A percentile compares a stretch with the other conserved stretches of the same genome.
Conservation (phyloP, 2,113 vertebrate species). For the Holacanthus passer region DNA sequence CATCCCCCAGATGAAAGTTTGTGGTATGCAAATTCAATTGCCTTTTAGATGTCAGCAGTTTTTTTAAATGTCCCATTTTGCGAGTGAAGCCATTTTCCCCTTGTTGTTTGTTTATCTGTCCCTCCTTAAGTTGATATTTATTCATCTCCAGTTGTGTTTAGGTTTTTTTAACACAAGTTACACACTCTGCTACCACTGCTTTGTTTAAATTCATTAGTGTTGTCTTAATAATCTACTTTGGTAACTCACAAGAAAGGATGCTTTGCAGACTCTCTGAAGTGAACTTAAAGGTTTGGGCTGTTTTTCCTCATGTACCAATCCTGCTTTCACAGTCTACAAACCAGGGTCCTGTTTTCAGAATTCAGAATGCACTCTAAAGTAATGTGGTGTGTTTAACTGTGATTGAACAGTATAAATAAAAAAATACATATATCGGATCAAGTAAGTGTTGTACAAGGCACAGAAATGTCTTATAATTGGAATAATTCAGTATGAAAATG, state of each 20-base stretch:
- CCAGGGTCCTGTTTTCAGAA: neutral
- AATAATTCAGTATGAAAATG: neutral
- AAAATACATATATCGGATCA: no score
- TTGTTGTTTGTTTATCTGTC: slow-evolving; percentile 84
- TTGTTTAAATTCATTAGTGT: slow-evolving; percentile 92
- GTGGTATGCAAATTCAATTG: slow-evolving; percentile 92
- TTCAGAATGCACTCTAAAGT: no score
- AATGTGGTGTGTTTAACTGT: no score
- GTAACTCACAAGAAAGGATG: slow-evolving; percentile 83
- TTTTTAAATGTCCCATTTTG: slow-evolving; percentile 89
- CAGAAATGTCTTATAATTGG: neutral
- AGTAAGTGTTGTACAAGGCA: no score
- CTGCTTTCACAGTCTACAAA: slow-evolving; percentile 18
- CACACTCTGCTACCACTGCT: slow-evolving; percentile 84
- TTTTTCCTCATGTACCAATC: neutral
- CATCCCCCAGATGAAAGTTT: slow-evolving; percentile 95
- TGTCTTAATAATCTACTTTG: slow-evolving; percentile 88
- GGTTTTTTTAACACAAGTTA: slow-evolving; percentile 91
- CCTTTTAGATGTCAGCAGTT: slow-evolving; percentile 89
- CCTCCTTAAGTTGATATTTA: slow-evolving; percentile 91
- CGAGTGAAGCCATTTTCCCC: slow-evolving; percentile 79
- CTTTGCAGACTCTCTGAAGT: slow-evolving; percentile 86
- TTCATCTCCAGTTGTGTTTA: slow-evolving; percentile 87
- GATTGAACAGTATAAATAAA: no score
- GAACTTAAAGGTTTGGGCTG: slow-evolving; percentile 75